phyloP scores from a whole-genome alignment of 2,888 invertebrate genomes.

The Ormyrus labotus region DNA sequence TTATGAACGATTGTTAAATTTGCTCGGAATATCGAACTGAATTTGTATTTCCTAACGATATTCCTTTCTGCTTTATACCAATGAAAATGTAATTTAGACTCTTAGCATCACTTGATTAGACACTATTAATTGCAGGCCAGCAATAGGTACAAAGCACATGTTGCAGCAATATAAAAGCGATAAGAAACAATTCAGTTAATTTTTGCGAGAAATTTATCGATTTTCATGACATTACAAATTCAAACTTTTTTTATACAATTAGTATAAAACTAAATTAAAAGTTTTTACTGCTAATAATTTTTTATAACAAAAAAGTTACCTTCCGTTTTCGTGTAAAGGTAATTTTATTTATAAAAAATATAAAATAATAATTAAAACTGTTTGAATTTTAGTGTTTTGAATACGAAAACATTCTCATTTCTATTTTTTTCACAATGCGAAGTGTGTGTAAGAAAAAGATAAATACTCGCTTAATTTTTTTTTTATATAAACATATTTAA shows the following conservation, averaged over 20 bases:
- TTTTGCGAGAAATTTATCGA: neutral
- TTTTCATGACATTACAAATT: constrained; percentile 30
- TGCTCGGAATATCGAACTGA: constrained; percentile 34
- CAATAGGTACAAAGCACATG: constrained; percentile 44
- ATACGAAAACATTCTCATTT: neutral
- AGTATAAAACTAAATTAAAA: neutral
- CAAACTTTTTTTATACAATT: neutral
- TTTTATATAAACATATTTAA: constrained; percentile 11
- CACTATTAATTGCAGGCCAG: constrained; percentile 21
- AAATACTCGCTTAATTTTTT: constrained; percentile 44
- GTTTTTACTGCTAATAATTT: neutral
- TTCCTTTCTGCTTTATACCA: constrained; percentile 42
- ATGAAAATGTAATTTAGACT: constrained; percentile 43
- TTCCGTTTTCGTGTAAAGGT: neutral
- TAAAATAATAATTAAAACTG: too few relatives aligned
- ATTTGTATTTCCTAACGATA: constrained; percentile 31
- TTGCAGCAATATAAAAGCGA: constrained; percentile 42
- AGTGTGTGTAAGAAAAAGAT: constrained; percentile 8
- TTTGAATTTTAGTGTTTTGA: constrained; percentile 36
- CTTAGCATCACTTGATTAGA: constrained; percentile 36
- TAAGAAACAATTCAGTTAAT: constrained; percentile 1
- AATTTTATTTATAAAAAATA: neutral
- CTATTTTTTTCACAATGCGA: neutral
- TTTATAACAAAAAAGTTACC: neutral
- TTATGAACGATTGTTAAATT: constrained; percentile 18